Evolutionary conservation across 2,888 invertebrate species (phyloP).

Genomic region (Stictocephala bisonia): DNA sequence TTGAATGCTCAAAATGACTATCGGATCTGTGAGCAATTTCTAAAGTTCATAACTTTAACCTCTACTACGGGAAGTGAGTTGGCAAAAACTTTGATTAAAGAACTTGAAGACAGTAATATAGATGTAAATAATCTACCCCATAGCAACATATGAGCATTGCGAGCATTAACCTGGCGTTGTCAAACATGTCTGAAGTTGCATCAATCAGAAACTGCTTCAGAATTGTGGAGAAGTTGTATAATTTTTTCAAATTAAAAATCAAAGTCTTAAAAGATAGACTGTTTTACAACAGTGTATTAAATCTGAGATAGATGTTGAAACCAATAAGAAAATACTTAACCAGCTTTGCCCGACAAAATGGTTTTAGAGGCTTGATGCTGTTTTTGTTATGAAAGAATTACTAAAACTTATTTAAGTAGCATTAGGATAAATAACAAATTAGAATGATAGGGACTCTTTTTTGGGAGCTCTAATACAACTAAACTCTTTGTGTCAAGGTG

Average conservation of each 20-base stretch:
- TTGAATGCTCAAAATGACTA: not conserved
- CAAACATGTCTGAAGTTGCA: not conserved
- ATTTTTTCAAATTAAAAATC: not conserved
- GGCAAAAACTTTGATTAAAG: not conserved
- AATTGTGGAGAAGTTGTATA: not conserved
- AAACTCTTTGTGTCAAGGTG: not conserved
- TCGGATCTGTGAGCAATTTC: not conserved
- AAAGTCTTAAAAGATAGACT: not conserved
- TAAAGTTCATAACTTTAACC: not conserved
- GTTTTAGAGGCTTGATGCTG: constrained; percentile 45
- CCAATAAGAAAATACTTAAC: not conserved
- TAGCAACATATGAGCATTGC: constrained; percentile 1
- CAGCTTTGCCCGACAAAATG: constrained; percentile 39
- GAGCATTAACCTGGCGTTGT: not conserved
- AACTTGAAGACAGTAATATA: not conserved
- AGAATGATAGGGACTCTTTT: constrained; percentile 38
- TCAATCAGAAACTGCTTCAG: constrained; percentile 17
- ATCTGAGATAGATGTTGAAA: not conserved
- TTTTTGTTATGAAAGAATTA: constrained; percentile 39
- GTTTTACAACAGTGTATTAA: not conserved
- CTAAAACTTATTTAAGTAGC: constrained; percentile 9
- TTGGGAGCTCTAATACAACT: constrained; percentile 9
- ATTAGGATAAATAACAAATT: constrained; percentile 32
- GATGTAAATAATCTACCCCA: not conserved
- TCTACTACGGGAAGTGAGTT: not conserved